phyloP scores from a whole-genome alignment of 2,797 vertebrate species.

The Linurgus olivaceus region DNA sequence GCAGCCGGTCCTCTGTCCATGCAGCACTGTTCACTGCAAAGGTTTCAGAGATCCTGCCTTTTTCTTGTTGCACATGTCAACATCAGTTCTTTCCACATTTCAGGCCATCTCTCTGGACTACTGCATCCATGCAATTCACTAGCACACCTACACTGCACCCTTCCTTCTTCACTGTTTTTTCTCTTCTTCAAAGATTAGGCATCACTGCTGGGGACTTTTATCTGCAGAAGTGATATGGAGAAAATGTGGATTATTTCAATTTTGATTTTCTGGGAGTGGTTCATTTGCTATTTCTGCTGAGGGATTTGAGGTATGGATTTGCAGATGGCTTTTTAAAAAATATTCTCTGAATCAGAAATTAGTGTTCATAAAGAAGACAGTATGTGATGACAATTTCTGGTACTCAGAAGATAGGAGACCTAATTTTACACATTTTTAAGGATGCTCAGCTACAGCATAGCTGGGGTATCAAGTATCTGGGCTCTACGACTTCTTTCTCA shows the following conservation, averaged over 20 bases:
- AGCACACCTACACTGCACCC: background rate
- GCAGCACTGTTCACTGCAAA: background rate
- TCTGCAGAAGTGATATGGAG: background rate
- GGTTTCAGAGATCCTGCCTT: background rate
- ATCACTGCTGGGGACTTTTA: background rate
- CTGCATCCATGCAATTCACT: background rate
- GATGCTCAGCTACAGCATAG: background rate
- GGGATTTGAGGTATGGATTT: background rate
- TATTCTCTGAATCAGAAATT: background rate
- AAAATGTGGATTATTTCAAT: background rate
- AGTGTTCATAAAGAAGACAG: background rate
- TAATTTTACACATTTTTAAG: background rate
- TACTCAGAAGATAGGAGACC: background rate
- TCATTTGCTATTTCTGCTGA: background rate
- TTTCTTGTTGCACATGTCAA: background rate
- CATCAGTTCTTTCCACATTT: background rate
- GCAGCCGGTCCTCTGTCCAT: background rate
- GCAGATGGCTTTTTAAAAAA: background rate
- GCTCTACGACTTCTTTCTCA: background rate
- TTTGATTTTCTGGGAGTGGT: background rate
- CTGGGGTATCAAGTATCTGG: background rate
- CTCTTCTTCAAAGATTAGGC: background rate
- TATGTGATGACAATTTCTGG: background rate
- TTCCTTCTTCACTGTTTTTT: background rate
- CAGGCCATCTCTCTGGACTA: background rate